Evolutionary conservation across 2,888 invertebrate genomes (phyloP).

Genomic region (Vanessa cardui): DNA sequence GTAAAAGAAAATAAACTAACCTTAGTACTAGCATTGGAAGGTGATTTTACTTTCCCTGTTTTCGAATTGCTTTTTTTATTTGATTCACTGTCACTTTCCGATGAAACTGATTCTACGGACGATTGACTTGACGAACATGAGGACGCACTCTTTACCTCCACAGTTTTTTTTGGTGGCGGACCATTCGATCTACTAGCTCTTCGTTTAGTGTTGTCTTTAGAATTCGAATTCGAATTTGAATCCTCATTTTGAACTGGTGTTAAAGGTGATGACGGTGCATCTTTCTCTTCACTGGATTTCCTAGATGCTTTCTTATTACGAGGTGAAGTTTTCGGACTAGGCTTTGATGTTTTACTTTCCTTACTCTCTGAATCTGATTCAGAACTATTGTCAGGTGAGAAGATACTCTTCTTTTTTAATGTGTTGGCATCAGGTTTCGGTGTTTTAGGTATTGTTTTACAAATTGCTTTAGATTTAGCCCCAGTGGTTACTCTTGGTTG

Average conservation of each 20-base stretch:
- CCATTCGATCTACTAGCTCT: constrained; percentile 65
- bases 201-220: constrained; percentile 64
- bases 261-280: constrained; percentile 51
- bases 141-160: constrained; percentile 70
- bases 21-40: constrained; percentile 55
- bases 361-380: constrained; percentile 73
- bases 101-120: constrained; percentile 72
- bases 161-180: constrained; percentile 70
- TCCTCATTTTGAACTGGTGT: constrained; percentile 63
- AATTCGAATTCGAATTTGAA: constrained; percentile 58
- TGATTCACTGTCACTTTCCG: constrained; percentile 73
- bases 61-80: constrained; percentile 64
- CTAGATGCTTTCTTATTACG: constrained; percentile 61
- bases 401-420: constrained; percentile 89
- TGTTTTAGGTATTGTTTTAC: constrained; percentile 70
- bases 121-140: constrained; percentile 77
- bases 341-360: constrained; percentile 53
- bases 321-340: constrained; percentile 62
- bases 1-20: constrained; percentile 41
- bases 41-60: constrained; percentile 68
- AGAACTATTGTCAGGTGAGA: constrained; percentile 89
- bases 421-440: constrained; percentile 53
- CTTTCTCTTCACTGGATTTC: constrained; percentile 72
- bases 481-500: constrained; percentile 59
- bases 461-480: constrained; percentile 68